These are phyloP conservation scores for Sitobion miscanthi DNA, from an alignment of 1,140 invertebrate genomes.

Conservation along the genomic window DNA sequence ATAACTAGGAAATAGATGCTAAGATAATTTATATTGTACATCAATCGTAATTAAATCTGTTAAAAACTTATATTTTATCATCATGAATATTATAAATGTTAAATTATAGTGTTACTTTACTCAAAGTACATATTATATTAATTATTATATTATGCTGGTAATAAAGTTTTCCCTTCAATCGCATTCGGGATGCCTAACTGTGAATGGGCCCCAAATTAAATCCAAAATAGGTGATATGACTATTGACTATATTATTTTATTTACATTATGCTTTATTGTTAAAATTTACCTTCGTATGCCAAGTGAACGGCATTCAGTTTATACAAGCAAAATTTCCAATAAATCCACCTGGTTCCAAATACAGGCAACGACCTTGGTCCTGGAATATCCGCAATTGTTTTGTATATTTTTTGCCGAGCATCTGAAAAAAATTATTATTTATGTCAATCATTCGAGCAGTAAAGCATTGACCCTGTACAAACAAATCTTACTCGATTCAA, in stretches of 20 bases:
- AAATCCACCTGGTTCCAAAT: constrained; percentile 83
- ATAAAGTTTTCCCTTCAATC: background rate
- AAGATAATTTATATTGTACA: background rate
- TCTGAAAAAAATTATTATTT: constrained; percentile 19
- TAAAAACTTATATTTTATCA: background rate
- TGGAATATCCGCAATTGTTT: constrained; percentile 66
- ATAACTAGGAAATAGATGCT: background rate
- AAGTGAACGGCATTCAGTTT: constrained; percentile 78
- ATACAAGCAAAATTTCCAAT: constrained; percentile 71
- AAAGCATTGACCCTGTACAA: background rate
- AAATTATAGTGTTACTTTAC: background rate
- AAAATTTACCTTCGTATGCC: constrained; percentile 74
- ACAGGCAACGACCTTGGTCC: constrained; percentile 77
- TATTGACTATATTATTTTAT: background rate
- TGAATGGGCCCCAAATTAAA: background rate
- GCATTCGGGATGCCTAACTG: background rate
- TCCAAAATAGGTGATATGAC: background rate
- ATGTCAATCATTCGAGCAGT: background rate
- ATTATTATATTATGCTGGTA: background rate
- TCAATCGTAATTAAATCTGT: background rate
- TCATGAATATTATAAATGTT: background rate
- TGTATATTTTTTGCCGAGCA: background rate
- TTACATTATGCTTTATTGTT: constrained; percentile 1
- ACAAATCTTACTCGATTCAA: background rate
- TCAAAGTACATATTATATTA: background rate